Base-by-base conservation (phyloP, 1,140 invertebrate species). In the Euwallacea fornicatus region DNA sequence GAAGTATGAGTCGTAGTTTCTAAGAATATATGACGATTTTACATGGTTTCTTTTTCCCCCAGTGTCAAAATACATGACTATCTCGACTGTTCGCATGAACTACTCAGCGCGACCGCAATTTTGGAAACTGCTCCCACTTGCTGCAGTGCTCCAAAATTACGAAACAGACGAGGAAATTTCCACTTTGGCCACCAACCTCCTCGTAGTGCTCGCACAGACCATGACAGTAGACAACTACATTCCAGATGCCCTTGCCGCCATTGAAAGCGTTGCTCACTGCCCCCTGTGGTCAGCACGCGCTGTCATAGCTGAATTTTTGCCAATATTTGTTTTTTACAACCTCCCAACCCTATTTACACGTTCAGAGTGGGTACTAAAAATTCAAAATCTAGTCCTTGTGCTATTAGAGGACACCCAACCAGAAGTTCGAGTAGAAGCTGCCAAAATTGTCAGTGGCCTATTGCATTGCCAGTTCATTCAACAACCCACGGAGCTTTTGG, bases 291-390 rank as follows among this genome's bases (percentile, higher is more conserved):
- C 90, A 73, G 88, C 91, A 0, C 84, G 93, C 56, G 85, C 86
- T 0, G 86, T 89, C 8, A 86, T 88, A 67, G 82, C 95, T 1
- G 86, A 89, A 62, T 94, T 93, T 76, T 83, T 96, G 7, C 91
- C 95, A 81, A 89, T 90, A 11, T 83, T 93, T 63, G 87, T 94
- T 7, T 96, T 96, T 82, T 88, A 93, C 74, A 96, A 96, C 76
- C 89, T 96, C 83, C 89, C 93, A 13, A 84, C 85, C 66, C 80
- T 94, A 21, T 80, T 88, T n/a, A 86, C 85, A 21, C 81, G 85
- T n/a, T 59, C 82, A 0, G 76, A 83, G 0, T 86, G 87, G 81
- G 83, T 87, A n/a, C 82, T 74, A 78, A 80, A 78, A 78, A 86
- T 90, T 0, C 84, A 86, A 68, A 76, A 82, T 11, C 85, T 91